Base-by-base conservation (phyloP, 2,113 vertebrate genomes). In the Tringa solitaria region DNA sequence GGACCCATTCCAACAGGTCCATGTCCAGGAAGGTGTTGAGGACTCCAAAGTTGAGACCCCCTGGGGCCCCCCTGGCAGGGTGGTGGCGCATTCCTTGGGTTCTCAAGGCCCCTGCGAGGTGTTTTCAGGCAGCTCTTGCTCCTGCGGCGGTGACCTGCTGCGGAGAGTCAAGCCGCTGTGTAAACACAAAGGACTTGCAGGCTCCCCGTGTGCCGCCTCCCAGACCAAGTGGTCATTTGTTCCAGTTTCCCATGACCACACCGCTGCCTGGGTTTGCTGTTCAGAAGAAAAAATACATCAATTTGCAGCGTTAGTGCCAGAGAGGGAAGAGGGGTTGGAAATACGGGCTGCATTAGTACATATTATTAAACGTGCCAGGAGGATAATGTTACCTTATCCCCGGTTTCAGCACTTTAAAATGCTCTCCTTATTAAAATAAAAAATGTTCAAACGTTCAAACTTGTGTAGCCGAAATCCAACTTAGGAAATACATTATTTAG, bases 61-160 rank as follows among this genome's bases (percentile, higher is more conserved):
- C 67, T 85, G 89, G 92, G 87, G 65, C 87, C 74, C 72, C 61
- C 43, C 74, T 97, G 97, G 95, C 90, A 96, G 61, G 67, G 67
- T 33, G 50, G 50, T 13, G 56, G 93, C 56, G 27, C 85, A 96
- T 98, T 98, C 96, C 96, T 95, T 94, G 90, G 26, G 19, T 98
- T 98, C 95, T 94, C 24, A 84, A 84, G 80, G 54, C 90, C 80
- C 78, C 90, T 84, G 39, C 86, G 78, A 27, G 89, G 84, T 96
- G 95, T 96, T 97, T 97, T 97, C 95, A 93, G 92, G 84, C 94
- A 93, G 91, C 33, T 95, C 94, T 93, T 93, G 70, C 97, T 97
- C 97, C 94, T 81, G 70, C 1, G 75, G 67, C 89, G 95, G 63
- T 95, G 96, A 97, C 94, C 96, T 97, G 93, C 95, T 97, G 89